Conservation (phyloP, 35 echinoderm and acorn worm genomes). For the Amphiura filiformis region DNA sequence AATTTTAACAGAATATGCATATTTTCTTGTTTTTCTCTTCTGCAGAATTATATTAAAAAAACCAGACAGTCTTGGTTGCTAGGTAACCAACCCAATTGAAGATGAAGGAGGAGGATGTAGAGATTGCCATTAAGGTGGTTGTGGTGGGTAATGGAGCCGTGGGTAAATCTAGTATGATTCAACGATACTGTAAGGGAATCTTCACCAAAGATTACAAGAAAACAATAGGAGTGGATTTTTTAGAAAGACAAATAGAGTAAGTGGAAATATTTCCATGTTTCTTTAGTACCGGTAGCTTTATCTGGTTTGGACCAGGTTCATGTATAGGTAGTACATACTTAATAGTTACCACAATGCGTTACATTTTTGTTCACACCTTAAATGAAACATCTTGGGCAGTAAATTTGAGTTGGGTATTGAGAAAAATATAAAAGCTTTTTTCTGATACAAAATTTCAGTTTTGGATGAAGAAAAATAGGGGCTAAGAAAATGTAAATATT, state of each 20-base stretch:
- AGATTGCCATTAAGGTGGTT: slow-evolving; percentile 98
- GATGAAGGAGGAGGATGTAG: slow-evolving; percentile 99
- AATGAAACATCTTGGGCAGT: no score
- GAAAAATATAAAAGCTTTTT: no score
- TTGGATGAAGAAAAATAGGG: no score
- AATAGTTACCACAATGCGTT: no score
- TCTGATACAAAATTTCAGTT: no score
- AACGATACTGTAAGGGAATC: slow-evolving; percentile 98
- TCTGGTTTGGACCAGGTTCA: no score
- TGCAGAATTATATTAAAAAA: background rate
- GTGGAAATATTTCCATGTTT: slow-evolving; percentile 32
- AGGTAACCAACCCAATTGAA: slow-evolving; percentile 10
- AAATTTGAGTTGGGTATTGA: no score
- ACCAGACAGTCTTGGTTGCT: slow-evolving; percentile 11
- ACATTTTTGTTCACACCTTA: no score
- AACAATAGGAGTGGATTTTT: slow-evolving; percentile 96
- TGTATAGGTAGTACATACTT: no score
- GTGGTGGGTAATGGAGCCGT: slow-evolving; percentile 98
- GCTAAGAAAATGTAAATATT: no score
- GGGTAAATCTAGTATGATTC: slow-evolving; percentile 99
- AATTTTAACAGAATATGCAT: background rate
- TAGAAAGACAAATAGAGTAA: slow-evolving; percentile 99
- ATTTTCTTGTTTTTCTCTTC: background rate
- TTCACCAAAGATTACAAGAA: slow-evolving; percentile 99
- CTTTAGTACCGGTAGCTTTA: no score